Percentiles rank a stretch among this genome's conserved stretches.
phyloP scores from a whole-genome alignment of 2,888 invertebrate species.

The Yponomeuta plumbellus region DNA sequence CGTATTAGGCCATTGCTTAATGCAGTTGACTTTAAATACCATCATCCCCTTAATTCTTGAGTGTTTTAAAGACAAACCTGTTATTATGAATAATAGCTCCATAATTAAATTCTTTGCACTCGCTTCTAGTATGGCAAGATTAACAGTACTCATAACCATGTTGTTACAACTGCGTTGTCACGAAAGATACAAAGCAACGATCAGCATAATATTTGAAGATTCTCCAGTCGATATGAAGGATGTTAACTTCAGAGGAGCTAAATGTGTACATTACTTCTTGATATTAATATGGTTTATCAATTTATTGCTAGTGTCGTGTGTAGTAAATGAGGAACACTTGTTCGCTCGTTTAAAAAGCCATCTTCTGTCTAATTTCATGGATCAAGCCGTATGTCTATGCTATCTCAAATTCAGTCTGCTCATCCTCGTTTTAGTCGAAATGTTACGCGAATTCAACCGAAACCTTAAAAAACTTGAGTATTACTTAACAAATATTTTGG shows the following conservation, averaged over 20 bases:
- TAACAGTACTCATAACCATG: neutral
- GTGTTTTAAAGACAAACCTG: too few species aligned
- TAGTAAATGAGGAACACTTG: neutral
- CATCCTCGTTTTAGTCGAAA: neutral
- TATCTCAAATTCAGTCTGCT: neutral
- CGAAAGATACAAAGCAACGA: neutral
- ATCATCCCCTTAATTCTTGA: too few species aligned
- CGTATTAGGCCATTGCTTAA: neutral
- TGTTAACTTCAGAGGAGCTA: neutral
- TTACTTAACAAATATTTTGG: neutral
- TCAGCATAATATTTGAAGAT: neutral
- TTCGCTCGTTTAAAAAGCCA: neutral
- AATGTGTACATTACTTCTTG: neutral
- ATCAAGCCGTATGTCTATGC: neutral
- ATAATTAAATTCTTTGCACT: too few species aligned
- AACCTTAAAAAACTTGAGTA: neutral
- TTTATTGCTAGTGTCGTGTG: neutral
- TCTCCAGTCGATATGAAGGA: slow-evolving; percentile 6
- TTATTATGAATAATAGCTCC: too few species aligned
- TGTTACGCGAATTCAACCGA: neutral
- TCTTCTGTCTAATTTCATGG: neutral
- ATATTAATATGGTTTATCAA: neutral
- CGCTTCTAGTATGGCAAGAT: neutral
- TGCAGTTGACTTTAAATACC: neutral
- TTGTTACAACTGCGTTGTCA: neutral